Evolutionary conservation across 2,888 invertebrate species (phyloP).

Genomic region (Sinopyrophorus schimmeli): DNA sequence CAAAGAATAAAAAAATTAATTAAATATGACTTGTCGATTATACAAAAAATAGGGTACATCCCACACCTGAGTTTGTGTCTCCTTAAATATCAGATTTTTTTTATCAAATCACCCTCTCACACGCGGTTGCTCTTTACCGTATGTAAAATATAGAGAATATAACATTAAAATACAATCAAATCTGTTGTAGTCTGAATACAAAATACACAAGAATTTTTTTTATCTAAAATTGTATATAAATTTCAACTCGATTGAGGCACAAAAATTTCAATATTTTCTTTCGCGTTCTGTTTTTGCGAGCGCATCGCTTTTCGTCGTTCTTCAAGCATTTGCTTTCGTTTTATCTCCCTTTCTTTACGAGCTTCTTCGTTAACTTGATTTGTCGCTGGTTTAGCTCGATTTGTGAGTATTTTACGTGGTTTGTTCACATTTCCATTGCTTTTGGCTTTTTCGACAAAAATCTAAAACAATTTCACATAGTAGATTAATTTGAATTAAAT

Average conservation of each 20-base stretch:
- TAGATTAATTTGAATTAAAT: conserved; percentile 1
- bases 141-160: conserved; percentile 10
- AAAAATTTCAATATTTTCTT: conserved; percentile 53
- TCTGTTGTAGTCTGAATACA: conserved; percentile 13
- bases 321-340: conserved; percentile 80
- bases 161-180: conserved; percentile 9
- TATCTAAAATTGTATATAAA: conserved; percentile 27
- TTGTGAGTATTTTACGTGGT: conserved; percentile 35
- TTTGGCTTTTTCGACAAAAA: neutral
- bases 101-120: neutral
- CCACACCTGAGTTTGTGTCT: conserved; percentile 7
- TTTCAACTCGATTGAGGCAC: conserved; percentile 55
- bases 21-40: neutral
- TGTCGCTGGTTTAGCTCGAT: conserved; percentile 34
- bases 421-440: conserved; percentile 33
- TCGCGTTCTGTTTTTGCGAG: conserved; percentile 39
- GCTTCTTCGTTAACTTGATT: conserved; percentile 58
- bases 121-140: neutral
- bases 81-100: neutral
- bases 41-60: conserved; percentile 6
- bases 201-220: conserved; percentile 26
- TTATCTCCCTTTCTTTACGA: conserved; percentile 63
- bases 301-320: conserved; percentile 67
- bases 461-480: neutral
- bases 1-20: neutral